Base-by-base conservation (phyloP, 1,140 invertebrate genomes). In the Drosophila insularis region DNA sequence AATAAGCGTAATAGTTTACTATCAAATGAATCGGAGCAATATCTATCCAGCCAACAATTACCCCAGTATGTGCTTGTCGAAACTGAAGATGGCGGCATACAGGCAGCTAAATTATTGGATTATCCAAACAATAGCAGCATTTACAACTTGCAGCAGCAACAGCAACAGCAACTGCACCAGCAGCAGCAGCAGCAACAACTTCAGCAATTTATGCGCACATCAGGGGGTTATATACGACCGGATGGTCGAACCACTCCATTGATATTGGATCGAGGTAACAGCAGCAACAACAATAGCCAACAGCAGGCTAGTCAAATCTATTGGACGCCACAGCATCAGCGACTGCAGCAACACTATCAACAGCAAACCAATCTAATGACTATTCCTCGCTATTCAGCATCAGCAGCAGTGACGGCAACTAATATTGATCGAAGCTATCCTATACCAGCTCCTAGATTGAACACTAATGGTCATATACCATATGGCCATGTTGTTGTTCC, bases 171-270 rank as follows among this genome's bases (percentile, higher is more conserved):
- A n/a, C n/a, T n/a, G n/a, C n/a, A n/a, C n/a, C n/a, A 60, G 4
- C 32, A 37, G 19, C 39, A 43, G 7, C 40, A 50, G 6, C 43
- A 50, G 17, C 27, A 50, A n/a, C 23, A 46, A 13, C 61, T 50
- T 13, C 62, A 23, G 13, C 40, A 63, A 43, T 63, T 63, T 74
- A 71, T 56, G 54, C 73, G 63, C 67, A 63, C 59, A 77, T 69
- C 43, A 21, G 61, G 59, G 37, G 27, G 68, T 14, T 74, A 74
- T 58, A 5, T 43, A 35, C 40, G 76, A 68, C 73, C 72, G 4
- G 71, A 91, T 67, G 85, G 87, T 5, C 75, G 91, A 35, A 71
- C 79, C 50, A 91, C 91, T 55, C 91, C 90, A 6, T 73, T 92
- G 11, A 91, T 91, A 23, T 72, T 91, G 17, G 89, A 90, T 68